Percentiles rank a stretch among this genome's conserved stretches.
Evolutionary conservation across 2,113 vertebrate genomes (phyloP).

Genomic region (Australoheros scitulus): DNA sequence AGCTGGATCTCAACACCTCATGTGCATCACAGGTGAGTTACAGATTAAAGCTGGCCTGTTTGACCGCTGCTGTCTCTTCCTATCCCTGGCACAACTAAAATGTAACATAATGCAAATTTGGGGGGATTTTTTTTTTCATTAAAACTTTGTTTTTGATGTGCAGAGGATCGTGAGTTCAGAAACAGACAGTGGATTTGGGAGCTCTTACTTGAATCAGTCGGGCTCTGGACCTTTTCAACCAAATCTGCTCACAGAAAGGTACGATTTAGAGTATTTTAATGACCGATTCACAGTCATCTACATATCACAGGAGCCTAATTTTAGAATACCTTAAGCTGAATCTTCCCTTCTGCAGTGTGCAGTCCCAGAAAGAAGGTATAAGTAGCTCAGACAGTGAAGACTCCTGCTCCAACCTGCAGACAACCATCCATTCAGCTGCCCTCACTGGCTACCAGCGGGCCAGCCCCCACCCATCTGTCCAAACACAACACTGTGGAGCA

Average conservation of each 20-base stretch:
- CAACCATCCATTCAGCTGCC: constrained; percentile 51
- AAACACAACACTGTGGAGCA: constrained; percentile 27
- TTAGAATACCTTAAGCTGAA: neutral
- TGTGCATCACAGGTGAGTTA: constrained; percentile 61
- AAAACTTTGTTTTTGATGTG: constrained; percentile 14
- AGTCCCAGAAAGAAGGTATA: constrained; percentile 30
- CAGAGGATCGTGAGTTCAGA: constrained; percentile 74
- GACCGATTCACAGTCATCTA: neutral
- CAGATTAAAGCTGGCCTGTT: neutral
- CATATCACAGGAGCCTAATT: accelerated
- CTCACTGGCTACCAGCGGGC: neutral
- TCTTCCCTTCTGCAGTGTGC: constrained; percentile 20
- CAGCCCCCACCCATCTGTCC: constrained; percentile 6
- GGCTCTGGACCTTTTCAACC: constrained; percentile 52
- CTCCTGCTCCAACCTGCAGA: constrained; percentile 70
- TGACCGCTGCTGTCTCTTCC: neutral
- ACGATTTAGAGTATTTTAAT: neutral
- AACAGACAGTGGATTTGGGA: constrained; percentile 75
- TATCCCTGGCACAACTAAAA: accelerated
- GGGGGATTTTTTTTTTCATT: neutral
- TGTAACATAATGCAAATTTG: neutral
- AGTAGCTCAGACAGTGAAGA: constrained; percentile 70
- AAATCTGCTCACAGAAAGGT: constrained; percentile 65
- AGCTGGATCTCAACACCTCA: constrained; percentile 39
- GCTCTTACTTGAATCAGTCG: constrained; percentile 67